Evolutionary conservation across 1,140 invertebrate species (phyloP), one percentile per base, ranked within the genome.

Genomic region (Colletes gigas): DNA sequence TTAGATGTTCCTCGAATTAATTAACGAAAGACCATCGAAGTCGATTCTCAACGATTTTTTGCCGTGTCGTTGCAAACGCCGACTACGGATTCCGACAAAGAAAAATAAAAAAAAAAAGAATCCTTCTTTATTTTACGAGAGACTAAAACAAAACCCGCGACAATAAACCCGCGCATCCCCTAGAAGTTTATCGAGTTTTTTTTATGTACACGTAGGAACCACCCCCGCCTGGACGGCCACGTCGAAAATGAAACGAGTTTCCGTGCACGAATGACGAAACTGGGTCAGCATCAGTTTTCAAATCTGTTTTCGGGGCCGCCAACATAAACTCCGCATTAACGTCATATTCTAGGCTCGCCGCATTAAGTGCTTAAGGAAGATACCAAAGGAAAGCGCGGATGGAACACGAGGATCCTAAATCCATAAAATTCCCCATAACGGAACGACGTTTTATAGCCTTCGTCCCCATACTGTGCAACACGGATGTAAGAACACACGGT

Each of bases 271-370:
- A 55, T 68, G 15, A 63, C 47, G 59, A 47, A 78, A 78, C n/a
- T 78, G 69, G 59, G 77, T 65, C 68, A 78, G 68, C 50, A 71
- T 60, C 59, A 60, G 59, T 65, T 78, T 72, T 55, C 59, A 55
- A 72, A 78, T 30, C 39, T 54, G 12, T 21, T 63, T 21, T 41
- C 19, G 47, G 19, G 59, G 30, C 39, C 3, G 39, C 39, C 19
- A 72, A 63, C 39, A 72, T 63, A 78, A 63, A 68, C 50, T 54
- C 41, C 39, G 76, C 14, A 19, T 72, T 72, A 78, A 72, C 76
- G 47, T 78, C 47, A 63, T n/a, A 44, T 44, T n/a, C 6, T 21
- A 21, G 19, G 0, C 21, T 47, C 0, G 9, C 15, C 8, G 70
- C 41, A 62, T 75, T 75, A 75, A 67, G n/a, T 4, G 12, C 50